Base-by-base conservation (phyloP, 1,140 invertebrate genomes). In the Callitettix versicolor region DNA sequence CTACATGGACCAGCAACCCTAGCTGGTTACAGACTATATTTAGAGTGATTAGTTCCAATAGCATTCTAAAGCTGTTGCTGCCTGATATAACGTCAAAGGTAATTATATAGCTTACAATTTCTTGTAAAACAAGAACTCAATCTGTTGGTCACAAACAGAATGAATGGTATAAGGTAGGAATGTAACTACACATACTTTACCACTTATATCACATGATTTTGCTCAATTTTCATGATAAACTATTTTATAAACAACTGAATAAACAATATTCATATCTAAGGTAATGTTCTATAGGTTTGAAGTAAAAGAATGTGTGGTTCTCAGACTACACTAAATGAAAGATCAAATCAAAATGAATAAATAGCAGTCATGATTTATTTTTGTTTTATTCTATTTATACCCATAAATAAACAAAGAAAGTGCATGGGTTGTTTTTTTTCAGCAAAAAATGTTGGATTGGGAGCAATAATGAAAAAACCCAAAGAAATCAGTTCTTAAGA, bases 71-170 rank as follows among this genome's bases (percentile, higher is more conserved):
- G 26, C 14, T 18, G 9, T 5, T 49, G 12, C 30, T 49, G 2
- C 14, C 36, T 49, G 47, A 49, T 21, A 11, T 49, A 30, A 33
- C 30, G 14, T 33, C 47, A 30, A 49, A 49, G 47, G 47, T 34
- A 33, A 47, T 9, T 47, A 24, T 22, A 43, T n/a, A n/a, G 7
- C 7, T 17, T 18, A 7, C 7, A 43, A 9, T 11, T 18, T n/a
- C 11, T 43, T 36, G 9, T n/a, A 9, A 36, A n/a, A 9, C 9
- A 36, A 36, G 34, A 36, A 36, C 9, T 36, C n/a, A 9, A 9
- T 9, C 34, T 36, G 9, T 36, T n/a, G 9, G 9, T 36, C n/a
- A 36, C 34, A 36, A 9, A n/a, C 34, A 36, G 9, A n/a, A 36
- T 9, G 9, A 36, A 36, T 9, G 34, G 9, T 36, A 36, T 36